Percentiles rank a stretch among this genome's conserved stretches.
phyloP scores from a whole-genome alignment of 2,888 invertebrate species.

The Drosophila pseudotakahashii region DNA sequence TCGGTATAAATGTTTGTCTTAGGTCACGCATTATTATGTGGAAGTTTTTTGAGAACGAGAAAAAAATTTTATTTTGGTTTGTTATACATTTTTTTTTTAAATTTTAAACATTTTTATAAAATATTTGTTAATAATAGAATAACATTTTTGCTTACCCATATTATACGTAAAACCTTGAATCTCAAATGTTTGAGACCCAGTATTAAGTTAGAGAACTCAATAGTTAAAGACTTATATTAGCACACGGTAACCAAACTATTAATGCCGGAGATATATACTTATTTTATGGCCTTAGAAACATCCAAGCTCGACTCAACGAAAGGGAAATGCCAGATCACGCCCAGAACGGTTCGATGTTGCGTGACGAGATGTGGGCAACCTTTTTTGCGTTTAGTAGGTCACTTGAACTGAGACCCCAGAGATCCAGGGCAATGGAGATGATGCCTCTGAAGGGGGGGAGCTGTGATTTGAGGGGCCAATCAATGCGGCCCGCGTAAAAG shows the following conservation, averaged over 20 bases:
- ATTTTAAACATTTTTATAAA: no score
- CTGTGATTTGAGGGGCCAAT: conserved; percentile 53
- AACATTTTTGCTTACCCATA: not conserved
- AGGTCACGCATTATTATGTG: conserved; percentile 24
- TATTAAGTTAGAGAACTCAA: conserved; percentile 26
- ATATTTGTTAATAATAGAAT: not conserved
- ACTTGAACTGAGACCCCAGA: conserved; percentile 25
- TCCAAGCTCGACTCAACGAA: conserved; percentile 42
- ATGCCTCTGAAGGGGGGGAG: conserved; percentile 26
- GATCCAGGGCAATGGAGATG: conserved; percentile 12
- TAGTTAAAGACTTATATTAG: conserved; percentile 62
- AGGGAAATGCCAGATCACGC: conserved; percentile 72
- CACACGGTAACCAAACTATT: conserved; percentile 46
- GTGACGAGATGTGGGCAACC: conserved; percentile 57
- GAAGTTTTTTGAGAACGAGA: not conserved
- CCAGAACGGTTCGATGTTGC: conserved; percentile 64
- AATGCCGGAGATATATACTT: conserved; percentile 7
- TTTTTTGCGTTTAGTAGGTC: conserved; percentile 65
- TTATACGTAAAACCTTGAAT: not conserved
- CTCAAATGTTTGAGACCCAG: not conserved
- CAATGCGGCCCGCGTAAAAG: conserved; percentile 59
- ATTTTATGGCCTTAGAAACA: conserved; percentile 3
- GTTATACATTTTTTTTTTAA: no score
- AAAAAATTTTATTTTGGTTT: no score
- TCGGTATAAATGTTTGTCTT: conserved; percentile 1